Percentiles rank a stretch among this genome's conserved stretches.
Evolutionary conservation across 2,113 vertebrate genomes (phyloP).

Genomic region (Actinemys pallida): DNA sequence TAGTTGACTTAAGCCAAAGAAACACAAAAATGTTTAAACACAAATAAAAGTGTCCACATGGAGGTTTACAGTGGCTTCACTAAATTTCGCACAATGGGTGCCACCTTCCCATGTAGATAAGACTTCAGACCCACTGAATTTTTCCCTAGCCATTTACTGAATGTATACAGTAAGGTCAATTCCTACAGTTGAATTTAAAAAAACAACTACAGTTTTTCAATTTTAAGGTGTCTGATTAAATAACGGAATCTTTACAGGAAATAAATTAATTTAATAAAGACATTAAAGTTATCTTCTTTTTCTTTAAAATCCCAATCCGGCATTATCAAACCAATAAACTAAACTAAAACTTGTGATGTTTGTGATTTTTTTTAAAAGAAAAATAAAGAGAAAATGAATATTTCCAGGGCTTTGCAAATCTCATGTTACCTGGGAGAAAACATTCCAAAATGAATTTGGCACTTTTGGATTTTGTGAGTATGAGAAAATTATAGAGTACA

Average conservation of each 20-base stretch:
- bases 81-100: not conserved
- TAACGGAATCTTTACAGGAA: not conserved
- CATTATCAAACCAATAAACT: not conserved
- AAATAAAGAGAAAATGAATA: not conserved
- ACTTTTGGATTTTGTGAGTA: constrained; percentile 14
- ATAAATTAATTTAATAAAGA: fast-evolving
- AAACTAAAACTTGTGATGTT: not conserved
- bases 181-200: not conserved
- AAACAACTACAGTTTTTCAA: not conserved
- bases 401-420: not conserved
- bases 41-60: not conserved
- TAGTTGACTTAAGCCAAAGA: not conserved
- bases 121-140: not conserved
- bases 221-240: not conserved
- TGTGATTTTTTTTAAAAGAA: not conserved
- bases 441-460: not conserved
- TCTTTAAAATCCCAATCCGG: not conserved
- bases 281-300: fast-evolving
- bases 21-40: not conserved
- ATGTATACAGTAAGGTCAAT: not conserved
- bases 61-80: not conserved
- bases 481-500: constrained; percentile 4
- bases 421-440: constrained; percentile 1
- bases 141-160: not conserved
- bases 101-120: not conserved